Percentiles rank a stretch among this genome's conserved stretches.
phyloP scores from a whole-genome alignment of 2,797 vertebrate species.

The Pseudochaenichthys georgianus region DNA sequence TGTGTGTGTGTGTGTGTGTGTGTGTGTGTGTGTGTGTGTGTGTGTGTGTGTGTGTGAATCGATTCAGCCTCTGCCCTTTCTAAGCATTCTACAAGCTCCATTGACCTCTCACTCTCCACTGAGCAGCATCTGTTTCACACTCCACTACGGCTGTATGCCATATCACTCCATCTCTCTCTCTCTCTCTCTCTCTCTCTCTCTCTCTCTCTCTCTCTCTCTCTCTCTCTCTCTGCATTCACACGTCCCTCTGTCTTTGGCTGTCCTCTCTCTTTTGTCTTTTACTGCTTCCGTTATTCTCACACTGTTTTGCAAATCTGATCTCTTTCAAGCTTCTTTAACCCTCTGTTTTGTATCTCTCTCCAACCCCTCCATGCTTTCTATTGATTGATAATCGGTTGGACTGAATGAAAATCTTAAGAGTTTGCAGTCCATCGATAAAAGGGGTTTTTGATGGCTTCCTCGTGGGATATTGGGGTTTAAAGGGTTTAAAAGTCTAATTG shows the following conservation, averaged over 20 bases:
- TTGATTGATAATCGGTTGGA: slow-evolving; percentile 53
- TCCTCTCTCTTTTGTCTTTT: slow-evolving; percentile 64
- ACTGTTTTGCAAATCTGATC: slow-evolving; percentile 36
- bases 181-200: too few species aligned
- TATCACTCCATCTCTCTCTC: slow-evolving; percentile 86
- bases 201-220: slow-evolving; percentile 64
- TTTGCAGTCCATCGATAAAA: slow-evolving; percentile 53
- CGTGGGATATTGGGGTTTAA: slow-evolving; percentile 33
- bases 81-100: slow-evolving; percentile 97
- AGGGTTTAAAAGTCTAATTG: slow-evolving; percentile 36
- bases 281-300: slow-evolving; percentile 16
- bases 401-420: slow-evolving; percentile 39
- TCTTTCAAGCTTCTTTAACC: slow-evolving; percentile 6
- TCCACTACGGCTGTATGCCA: slow-evolving; percentile 74
- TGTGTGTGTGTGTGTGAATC: slow-evolving; percentile 86
- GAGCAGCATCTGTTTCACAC: slow-evolving; percentile 93
- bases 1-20: slow-evolving; percentile 56
- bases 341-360: background rate
- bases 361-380: background rate
- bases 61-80: slow-evolving; percentile 95
- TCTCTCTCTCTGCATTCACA: slow-evolving; percentile 74
- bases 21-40: slow-evolving; percentile 49
- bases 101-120: slow-evolving; percentile 88
- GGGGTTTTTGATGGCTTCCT: slow-evolving; percentile 35
- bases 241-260: slow-evolving; percentile 69